Base-by-base conservation (phyloP, 2,113 vertebrate species). In the Silurus meridionalis region DNA sequence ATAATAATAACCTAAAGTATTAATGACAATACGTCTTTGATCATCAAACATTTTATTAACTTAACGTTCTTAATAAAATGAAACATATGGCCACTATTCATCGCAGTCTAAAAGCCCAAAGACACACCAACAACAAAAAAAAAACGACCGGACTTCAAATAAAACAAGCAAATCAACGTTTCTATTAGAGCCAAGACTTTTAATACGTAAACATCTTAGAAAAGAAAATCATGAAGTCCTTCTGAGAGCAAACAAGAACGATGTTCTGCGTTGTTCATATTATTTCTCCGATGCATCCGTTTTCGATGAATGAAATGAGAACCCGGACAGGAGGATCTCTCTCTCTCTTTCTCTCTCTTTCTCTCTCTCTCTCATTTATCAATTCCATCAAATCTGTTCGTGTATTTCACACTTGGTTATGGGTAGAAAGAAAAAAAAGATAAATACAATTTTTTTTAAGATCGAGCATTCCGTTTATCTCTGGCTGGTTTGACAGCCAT, bases 161-260 rank as follows among this genome's bases (percentile, higher is more conserved):
- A 95, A 37, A 96, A 95, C 95, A 96, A 97, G 95, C 96, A 94
- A 96, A 96, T 94, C 87, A 94, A 91, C 93, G 95, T 96, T 93
- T 94, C 96, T 95, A 97, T 95, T 92, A 94, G 91, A 96, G 93
- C 93, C 95, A 95, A 96, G 92, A 92, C 19, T 95, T 98, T 98
- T 97, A 99, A 98, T 99, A 98, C 95, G 95, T 95, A 96, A 96
- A 97, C 97, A 97, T 97, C 95, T 97, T 97, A 96, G 94, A 96
- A 95, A 92, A 91, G 96, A 97, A 95, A 93, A 92, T 95, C 94
- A 94, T 94, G 94, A 96, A 96, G 96, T 96, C 95, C 93, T 95
- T 86, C 84, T 69, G 57, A 89, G 75, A 85, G 71, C 93, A 94
- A 91, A 89, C 87, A 91, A 92, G 92, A 92, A 93, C 90, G 92